A percentile compares a stretch with the other conserved stretches of the same genome.
Conservation (phyloP, 2,113 vertebrate genomes). For the Tapirus terrestris region DNA sequence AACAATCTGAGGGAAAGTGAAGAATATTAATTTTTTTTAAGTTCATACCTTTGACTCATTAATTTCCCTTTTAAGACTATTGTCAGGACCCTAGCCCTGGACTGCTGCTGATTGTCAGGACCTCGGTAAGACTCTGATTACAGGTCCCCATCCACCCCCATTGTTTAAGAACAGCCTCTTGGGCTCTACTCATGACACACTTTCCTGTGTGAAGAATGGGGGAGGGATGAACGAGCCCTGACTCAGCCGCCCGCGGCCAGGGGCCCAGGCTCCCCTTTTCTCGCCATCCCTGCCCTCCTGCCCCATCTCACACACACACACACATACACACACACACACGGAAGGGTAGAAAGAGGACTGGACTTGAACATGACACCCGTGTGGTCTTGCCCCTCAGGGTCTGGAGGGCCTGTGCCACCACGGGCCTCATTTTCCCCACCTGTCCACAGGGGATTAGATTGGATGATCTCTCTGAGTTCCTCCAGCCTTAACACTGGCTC, state of each 20-base stretch:
- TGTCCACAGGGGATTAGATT: too few species aligned
- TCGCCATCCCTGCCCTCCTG: neutral
- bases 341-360: neutral
- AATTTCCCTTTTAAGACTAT: neutral
- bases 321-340: neutral
- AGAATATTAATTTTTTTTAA: neutral
- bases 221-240: neutral
- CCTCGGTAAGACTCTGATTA: neutral
- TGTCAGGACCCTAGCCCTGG: too few species aligned
- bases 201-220: neutral
- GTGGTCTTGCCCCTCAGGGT: neutral
- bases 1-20: neutral
- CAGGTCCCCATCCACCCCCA: neutral
- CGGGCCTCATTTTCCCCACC: neutral
- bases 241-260: neutral
- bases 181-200: neutral
- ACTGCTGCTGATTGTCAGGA: neutral
- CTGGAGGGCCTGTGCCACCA: neutral
- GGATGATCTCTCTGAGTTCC: neutral
- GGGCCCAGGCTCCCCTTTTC: neutral
- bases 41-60: neutral
- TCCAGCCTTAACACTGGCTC: neutral
- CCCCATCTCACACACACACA: neutral
- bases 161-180: neutral
- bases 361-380: neutral